Evolutionary conservation across 2,888 invertebrate species (phyloP).

Genomic region (Idaea straminata): DNA sequence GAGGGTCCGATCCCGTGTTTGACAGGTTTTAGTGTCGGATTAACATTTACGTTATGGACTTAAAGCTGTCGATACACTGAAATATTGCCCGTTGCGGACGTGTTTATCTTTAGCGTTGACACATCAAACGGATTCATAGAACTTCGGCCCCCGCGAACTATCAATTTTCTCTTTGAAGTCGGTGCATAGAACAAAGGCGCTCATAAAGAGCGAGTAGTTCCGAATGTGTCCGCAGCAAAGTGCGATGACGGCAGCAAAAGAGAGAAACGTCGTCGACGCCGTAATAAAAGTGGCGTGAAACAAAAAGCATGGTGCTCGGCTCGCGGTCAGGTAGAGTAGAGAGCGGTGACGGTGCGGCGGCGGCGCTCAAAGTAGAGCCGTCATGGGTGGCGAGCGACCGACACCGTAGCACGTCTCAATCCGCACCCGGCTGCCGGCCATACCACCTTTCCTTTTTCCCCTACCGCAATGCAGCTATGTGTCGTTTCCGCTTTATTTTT

Average conservation of each 20-base stretch:
- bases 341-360: constrained; percentile 40
- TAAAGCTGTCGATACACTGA: constrained; percentile 63
- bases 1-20: constrained; percentile 72
- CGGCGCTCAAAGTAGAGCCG: constrained; percentile 68
- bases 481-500: constrained; percentile 80
- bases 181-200: constrained; percentile 63
- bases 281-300: constrained; percentile 76
- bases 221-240: constrained; percentile 71
- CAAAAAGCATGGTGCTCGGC: constrained; percentile 63
- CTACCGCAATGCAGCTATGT: constrained; percentile 79
- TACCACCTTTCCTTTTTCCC: constrained; percentile 78
- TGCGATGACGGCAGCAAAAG: constrained; percentile 56
- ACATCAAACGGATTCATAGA: constrained; percentile 63
- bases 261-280: constrained; percentile 62
- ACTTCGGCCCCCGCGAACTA: constrained; percentile 49
- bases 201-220: constrained; percentile 72
- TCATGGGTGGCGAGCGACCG: constrained; percentile 79
- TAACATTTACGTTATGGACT: constrained; percentile 72
- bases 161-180: constrained; percentile 71
- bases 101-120: constrained; percentile 51
- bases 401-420: constrained; percentile 80
- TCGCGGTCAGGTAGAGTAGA: constrained; percentile 43
- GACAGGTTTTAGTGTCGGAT: constrained; percentile 79
- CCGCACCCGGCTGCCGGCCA: constrained; percentile 76
- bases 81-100: constrained; percentile 44